phyloP scores from a whole-genome alignment of 2,797 vertebrate genomes.

The Galagoides demidoff region DNA sequence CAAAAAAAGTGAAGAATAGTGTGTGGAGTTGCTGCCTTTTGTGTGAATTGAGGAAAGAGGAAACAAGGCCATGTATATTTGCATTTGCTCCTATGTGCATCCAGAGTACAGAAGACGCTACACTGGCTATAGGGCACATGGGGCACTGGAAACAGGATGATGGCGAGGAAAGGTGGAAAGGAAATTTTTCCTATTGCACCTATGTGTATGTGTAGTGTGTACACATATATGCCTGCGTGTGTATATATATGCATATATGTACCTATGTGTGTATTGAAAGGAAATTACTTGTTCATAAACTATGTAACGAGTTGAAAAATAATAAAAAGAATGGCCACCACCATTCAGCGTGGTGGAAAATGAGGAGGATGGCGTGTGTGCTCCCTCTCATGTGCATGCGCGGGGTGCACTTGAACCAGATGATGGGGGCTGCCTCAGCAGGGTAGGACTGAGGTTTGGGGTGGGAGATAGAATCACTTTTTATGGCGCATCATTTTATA shows the following conservation, averaged over 20 bases:
- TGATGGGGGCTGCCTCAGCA: too few species aligned
- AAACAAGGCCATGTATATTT: neutral
- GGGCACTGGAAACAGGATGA: neutral
- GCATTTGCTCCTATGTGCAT: neutral
- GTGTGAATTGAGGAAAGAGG: neutral
- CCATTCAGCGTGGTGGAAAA: neutral
- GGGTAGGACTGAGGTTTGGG: neutral
- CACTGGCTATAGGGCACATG: neutral
- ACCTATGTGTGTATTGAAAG: too few species aligned
- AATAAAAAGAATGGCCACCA: neutral
- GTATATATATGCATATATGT: neutral
- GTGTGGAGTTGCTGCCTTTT: neutral
- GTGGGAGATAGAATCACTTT: neutral
- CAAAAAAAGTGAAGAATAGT: neutral
- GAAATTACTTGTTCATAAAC: neutral
- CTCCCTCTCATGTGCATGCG: neutral
- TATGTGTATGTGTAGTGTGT: fast-evolving
- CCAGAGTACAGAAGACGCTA: neutral
- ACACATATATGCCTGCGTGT: neutral
- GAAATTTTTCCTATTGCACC: neutral
- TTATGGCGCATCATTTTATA: neutral
- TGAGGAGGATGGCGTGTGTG: too few species aligned
- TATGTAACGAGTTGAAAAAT: neutral
- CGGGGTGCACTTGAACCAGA: neutral
- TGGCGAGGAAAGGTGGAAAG: neutral